Base-by-base conservation (phyloP, 1,140 invertebrate genomes). In the Lutraria rhynchaena region DNA sequence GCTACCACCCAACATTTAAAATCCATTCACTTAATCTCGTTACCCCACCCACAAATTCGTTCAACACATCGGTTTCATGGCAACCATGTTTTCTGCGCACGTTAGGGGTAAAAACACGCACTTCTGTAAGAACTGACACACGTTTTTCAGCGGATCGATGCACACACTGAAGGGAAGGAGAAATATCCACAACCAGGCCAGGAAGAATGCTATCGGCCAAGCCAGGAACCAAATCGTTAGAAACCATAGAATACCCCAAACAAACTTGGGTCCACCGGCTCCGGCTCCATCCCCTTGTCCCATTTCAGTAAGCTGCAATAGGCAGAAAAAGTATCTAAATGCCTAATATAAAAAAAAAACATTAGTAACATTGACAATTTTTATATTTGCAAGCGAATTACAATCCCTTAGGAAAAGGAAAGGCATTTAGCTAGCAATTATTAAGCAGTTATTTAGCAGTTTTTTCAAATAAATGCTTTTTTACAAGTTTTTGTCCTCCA, bases 231-330 rank as follows among this genome's bases (percentile, higher is more conserved):
- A 83, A 19, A 92, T 83, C 11, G 87, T 70, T 0, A 92, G 83
- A 51, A 92, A 89, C 91, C 91, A 92, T 3, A 92, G 73, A 29
- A 90, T 65, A 3, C 87, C 87, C 88, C 90, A 91, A 57, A 91
- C 29, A 13, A 92, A 65, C n/a, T 89, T 89, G 3, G 90, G 88
- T 35, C 90, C 90, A 0, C 88, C 88, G 27, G 69, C 31, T 0
- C 88, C 88, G 4, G 55, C 41, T 55, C 87, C 89, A 57, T 84
- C 78, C 31, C 86, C 85, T 67, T 81, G 65, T 58, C 84, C 86
- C 85, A 86, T 86, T 33, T 37, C 78, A 51, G 3, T 17, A 27
- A 67, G 37, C 63, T 67, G 41, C 46, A 67, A 46, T 29, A n/a
- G n/a, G 3, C 31, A 46, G n/a, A 65, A 65, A 24, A 3, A 65